Conservation (phyloP, 1,140 invertebrate species). For the Temnothorax curvispinosus region DNA sequence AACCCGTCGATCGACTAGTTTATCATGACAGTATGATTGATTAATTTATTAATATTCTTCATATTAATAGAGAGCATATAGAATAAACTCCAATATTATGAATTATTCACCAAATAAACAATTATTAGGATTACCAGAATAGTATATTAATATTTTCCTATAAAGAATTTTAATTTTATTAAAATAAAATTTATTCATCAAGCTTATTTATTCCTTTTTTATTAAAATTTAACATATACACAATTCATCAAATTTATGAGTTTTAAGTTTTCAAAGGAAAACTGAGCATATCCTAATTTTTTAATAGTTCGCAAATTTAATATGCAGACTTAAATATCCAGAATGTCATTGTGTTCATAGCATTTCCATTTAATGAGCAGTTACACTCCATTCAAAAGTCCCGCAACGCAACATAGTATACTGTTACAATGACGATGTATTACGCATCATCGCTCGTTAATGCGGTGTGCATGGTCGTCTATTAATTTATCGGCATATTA, state of each 20-base stretch:
- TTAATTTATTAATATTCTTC: constrained; percentile 20
- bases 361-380: constrained; percentile 56
- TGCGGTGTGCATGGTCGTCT: constrained; percentile 17
- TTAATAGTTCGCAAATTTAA: constrained; percentile 29
- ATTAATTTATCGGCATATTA: constrained; percentile 73
- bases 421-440: constrained; percentile 65
- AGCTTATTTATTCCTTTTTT: not conserved
- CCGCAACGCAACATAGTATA: constrained; percentile 11
- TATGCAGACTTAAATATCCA: not conserved
- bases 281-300: not conserved
- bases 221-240: not conserved
- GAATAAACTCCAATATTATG: not conserved
- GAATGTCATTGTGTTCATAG: not conserved
- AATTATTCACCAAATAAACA: not conserved
- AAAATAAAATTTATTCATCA: no score
- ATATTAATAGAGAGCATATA: not conserved
- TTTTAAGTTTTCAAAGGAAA: not conserved
- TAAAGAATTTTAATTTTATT: constrained; percentile 6
- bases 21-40: not conserved
- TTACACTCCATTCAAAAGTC: constrained; percentile 66
- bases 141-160: not conserved
- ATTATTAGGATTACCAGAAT: not conserved
- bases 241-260: not conserved
- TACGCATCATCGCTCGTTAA: constrained; percentile 55
- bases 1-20: not conserved